Evolutionary conservation across 2,888 invertebrate genomes (phyloP).

Genomic region (Orthosia gracilis): DNA sequence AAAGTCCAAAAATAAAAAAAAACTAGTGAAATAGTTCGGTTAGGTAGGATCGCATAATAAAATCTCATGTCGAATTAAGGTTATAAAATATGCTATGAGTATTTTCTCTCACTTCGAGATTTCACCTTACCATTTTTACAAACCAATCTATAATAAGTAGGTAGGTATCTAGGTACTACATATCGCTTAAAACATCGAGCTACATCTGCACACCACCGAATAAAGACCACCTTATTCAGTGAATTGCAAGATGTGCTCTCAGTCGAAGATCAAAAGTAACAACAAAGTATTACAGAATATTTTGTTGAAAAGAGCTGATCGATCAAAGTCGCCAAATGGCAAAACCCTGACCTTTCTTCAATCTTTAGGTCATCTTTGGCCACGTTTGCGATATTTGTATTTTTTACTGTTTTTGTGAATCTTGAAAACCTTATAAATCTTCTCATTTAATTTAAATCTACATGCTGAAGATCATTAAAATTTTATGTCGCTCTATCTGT

Average conservation of each 20-base stretch:
- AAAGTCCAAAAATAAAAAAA: no score
- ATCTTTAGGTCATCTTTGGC: constrained; percentile 47
- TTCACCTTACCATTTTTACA: not conserved
- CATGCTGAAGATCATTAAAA: not conserved
- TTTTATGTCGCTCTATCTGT: not conserved
- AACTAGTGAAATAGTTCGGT: no score
- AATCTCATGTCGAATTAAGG: not conserved
- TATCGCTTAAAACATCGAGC: not conserved
- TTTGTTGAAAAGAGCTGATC: constrained; percentile 41
- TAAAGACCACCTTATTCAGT: constrained; percentile 21
- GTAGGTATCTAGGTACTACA: not conserved
- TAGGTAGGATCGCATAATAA: not conserved
- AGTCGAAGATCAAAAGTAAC: constrained; percentile 24
- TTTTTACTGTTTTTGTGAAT: constrained; percentile 12
- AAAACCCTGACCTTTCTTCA: constrained; percentile 43
- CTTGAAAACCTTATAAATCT: not conserved
- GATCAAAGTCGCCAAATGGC: constrained; percentile 28
- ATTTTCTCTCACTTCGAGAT: not conserved
- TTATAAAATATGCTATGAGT: not conserved
- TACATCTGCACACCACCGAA: constrained; percentile 25
- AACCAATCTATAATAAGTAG: not conserved
- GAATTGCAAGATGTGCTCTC: constrained; percentile 25
- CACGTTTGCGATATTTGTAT: constrained; percentile 22
- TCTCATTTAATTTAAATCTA: no score
- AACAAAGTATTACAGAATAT: constrained; percentile 29